Evolutionary conservation across 2,888 invertebrate genomes (phyloP), one percentile per base, ranked within the genome.

Genomic region (Autographa gamma): DNA sequence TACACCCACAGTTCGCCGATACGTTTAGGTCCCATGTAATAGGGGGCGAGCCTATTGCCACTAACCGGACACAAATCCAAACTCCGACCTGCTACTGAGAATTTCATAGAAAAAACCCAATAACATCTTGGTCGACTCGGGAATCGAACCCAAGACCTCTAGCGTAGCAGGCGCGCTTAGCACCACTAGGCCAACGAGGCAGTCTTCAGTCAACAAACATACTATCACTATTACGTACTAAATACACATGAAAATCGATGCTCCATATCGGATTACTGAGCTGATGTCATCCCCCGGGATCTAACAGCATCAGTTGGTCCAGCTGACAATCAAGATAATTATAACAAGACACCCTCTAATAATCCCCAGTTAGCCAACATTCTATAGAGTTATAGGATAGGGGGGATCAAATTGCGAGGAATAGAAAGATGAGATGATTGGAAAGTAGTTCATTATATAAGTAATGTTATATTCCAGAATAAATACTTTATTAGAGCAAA

Each of bases 181-280:
- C n/a, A n/a, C n/a, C n/a, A n/a, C n/a, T n/a, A n/a, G n/a, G n/a
- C n/a, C n/a, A n/a, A n/a, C n/a, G n/a, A n/a, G n/a, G n/a, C n/a
- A n/a, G n/a, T n/a, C n/a, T n/a, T n/a, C n/a, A n/a, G n/a, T n/a
- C 32, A 32, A 32, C 3, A 32, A n/a, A n/a, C 48, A 48, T 7
- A 48, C n/a, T 48, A n/a, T 48, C 6, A 6, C n/a, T 16, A 48
- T 48, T 48, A 48, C 48, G 48, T 7, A 38, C 38, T 38, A 48
- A n/a, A 34, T 32, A 63, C 41, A 67, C 70, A 58, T 38, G 64
- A 32, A 41, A 52, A 79, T 43, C 41, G 61, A 77, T 65, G 70
- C 11, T 48, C 11, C 31, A 70, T 58, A 52, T 79, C 59, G 52
- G 13, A 48, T 77, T 77, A 56, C 76, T 64, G 74, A 74, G 75